Base-by-base conservation (phyloP, 2,888 invertebrate species). In the Ormia ochracea region DNA sequence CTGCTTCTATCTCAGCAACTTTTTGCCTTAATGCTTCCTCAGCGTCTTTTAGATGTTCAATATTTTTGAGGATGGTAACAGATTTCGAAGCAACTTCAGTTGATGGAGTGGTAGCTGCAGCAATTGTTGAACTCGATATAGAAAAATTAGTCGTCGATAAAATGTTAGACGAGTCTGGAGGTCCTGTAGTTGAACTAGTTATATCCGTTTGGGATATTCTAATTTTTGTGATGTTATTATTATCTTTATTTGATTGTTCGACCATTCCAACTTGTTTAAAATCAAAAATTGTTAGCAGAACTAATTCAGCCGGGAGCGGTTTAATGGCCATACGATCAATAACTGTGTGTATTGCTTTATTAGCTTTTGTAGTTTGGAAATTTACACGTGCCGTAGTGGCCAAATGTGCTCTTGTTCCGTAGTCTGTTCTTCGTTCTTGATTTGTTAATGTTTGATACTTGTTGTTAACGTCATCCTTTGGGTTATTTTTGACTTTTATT, bases 1-100 rank as follows among this genome's bases (percentile, higher is more conserved):
- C 88, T 23, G 89, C 89, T 82, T 89, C 89, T 33, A 89, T 87
- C 82, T 90, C 90, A 23, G 88, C 89, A 3, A 88, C 85, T 84
- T 88, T 88, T 63, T 87, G 87, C 81, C 88, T 89, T 1, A 89
- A 84, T 74, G 89, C 85, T 54, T 87, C 83, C 79, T 89, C 89
- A 19, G 81, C 86, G 77, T 85, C 83, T 80, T 87, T 86, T 2
- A 87, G 84, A 61, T 87, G 84, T 23, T 85, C 83, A 31, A 82
- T 84, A 36, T 86, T 82, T 33, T 82, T 81, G 0, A 85, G 83
- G 12, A 86, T 84, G 50, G 84, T 83, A 48, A 75, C 78, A 17
- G 36, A 19, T 50, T 63, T 23, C 14, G 26, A 19, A 45, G 31
- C 23, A 19, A 41, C 17, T 43, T 76, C 48, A 14, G 61, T 38